Evolutionary conservation across 1,140 invertebrate genomes (phyloP).

Genomic region (Brachionus rotundiformis): DNA sequence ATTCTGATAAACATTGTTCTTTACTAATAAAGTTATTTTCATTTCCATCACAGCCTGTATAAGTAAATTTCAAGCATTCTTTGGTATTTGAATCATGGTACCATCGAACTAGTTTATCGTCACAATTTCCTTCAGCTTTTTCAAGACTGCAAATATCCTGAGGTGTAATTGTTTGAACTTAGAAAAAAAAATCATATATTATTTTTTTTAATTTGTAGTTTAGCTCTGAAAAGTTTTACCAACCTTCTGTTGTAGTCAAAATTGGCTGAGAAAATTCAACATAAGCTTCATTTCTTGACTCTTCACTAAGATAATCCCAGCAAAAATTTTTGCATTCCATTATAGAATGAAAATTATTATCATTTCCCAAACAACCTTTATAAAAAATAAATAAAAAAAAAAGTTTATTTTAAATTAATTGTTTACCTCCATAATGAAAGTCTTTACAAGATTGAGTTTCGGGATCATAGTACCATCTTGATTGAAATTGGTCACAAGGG

Average conservation of each 20-base stretch:
- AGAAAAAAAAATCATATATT: background rate
- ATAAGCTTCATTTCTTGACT: background rate
- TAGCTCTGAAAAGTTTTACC: background rate
- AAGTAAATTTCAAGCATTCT: constrained; percentile 90
- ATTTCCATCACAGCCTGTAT: constrained; percentile 65
- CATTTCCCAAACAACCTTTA: constrained; percentile 50
- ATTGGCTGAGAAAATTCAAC: background rate
- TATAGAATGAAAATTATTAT: constrained; percentile 42
- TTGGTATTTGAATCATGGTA: constrained; percentile 81
- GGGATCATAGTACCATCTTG: constrained; percentile 79
- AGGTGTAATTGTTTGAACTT: background rate
- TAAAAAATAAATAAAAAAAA: background rate
- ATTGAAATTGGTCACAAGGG: constrained; percentile 78
- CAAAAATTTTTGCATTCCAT: constrained; percentile 42
- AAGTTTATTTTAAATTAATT: background rate
- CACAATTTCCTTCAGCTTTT: constrained; percentile 73
- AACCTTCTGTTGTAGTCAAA: background rate
- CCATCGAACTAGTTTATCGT: constrained; percentile 74
- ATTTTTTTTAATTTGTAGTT: background rate
- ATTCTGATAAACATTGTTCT: constrained; percentile 34
- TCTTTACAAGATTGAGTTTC: constrained; percentile 74
- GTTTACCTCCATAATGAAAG: constrained; percentile 82
- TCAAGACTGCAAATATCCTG: constrained; percentile 77
- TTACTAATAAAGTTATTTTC: constrained; percentile 34
- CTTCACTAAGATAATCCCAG: constrained; percentile 45